Evolutionary conservation across 2,888 invertebrate species (phyloP), one percentile per base, ranked within the genome.

Genomic region (Eretmocerus hayati): DNA sequence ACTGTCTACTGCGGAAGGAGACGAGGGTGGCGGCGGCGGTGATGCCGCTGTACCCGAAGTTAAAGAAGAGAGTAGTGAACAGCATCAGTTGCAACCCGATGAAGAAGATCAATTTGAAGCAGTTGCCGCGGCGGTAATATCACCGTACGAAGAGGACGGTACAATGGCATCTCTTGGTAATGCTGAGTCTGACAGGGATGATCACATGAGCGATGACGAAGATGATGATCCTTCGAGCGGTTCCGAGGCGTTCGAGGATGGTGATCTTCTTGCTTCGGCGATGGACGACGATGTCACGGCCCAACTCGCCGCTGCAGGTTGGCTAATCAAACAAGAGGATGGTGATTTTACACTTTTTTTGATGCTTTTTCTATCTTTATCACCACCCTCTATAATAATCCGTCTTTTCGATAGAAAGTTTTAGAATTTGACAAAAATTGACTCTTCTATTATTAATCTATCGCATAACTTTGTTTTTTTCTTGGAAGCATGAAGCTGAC

Each of bases 241-340:
- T 42, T 87, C 88, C 35, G 78, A 79, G 33, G 84, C 86, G 60
- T 87, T 85, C 62, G 92, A 91, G 66, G 82, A 85, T 45, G 78
- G 81, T 2, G 94, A 94, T 66, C 79, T 93, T 54, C 84, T 92
- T 73, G 82, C 87, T 58, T 84, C 83, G 48, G 85, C 87, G 42
- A 86, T 90, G 81, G 85, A 86, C 59, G 94, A 95, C 72, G 94
- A 95, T 67, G 91, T 96, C 62, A 93, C 94, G 58, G 91, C 94
- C 70, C 95, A 95, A 69, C 77, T 96, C 62, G 94, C 93, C 46
- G 93, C 94, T 62, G 93, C 95, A 71, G 95, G 94, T 89, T 74
- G 73, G 75, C 72, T 72, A 72, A 69, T 70, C 69, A 71, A 72
- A 69, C 65, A 71, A 67, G 67, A 64, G 5, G 69, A 74, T 71